A percentile compares a stretch with the other conserved stretches of the same genome.
Evolutionary conservation across 2,113 vertebrate genomes (phyloP).

Genomic region (Grus americana): DNA sequence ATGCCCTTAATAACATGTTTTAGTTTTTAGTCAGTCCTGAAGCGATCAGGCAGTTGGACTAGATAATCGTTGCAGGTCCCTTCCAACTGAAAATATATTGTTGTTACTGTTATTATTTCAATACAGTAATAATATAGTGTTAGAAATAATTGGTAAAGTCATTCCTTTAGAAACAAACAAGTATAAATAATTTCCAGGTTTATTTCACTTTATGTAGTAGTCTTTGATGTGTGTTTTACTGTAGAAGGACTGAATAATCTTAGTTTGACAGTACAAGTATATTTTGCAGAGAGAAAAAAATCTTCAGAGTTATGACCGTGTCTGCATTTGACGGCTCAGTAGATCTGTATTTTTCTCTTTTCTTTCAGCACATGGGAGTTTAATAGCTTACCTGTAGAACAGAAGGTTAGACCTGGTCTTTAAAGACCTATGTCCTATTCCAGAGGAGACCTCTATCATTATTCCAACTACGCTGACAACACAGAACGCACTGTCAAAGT

Average conservation of each 20-base stretch:
- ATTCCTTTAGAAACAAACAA: neutral
- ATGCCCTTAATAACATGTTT: neutral
- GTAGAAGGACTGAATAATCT: neutral
- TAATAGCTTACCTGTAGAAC: constrained; percentile 80
- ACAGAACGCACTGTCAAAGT: constrained; percentile 76
- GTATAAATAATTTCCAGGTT: neutral
- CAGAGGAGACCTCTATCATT: constrained; percentile 77
- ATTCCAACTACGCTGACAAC: constrained; percentile 81
- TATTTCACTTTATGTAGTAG: neutral
- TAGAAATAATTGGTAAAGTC: neutral
- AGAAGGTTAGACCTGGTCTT: constrained; percentile 75
- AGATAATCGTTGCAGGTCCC: neutral
- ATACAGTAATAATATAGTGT: neutral
- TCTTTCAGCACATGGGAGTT: constrained; percentile 55
- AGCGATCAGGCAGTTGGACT: neutral
- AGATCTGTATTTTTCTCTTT: constrained; percentile 11
- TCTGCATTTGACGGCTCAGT: constrained; percentile 23
- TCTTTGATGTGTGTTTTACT: neutral
- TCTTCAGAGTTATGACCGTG: neutral
- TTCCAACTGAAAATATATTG: neutral
- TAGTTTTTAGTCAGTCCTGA: neutral
- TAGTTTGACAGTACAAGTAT: neutral
- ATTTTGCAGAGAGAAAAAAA: constrained; percentile 1
- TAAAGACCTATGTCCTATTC: constrained; percentile 77
- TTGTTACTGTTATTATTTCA: neutral